phyloP scores from a whole-genome alignment of 1,140 invertebrate species.

The Palaemon carinicauda region DNA sequence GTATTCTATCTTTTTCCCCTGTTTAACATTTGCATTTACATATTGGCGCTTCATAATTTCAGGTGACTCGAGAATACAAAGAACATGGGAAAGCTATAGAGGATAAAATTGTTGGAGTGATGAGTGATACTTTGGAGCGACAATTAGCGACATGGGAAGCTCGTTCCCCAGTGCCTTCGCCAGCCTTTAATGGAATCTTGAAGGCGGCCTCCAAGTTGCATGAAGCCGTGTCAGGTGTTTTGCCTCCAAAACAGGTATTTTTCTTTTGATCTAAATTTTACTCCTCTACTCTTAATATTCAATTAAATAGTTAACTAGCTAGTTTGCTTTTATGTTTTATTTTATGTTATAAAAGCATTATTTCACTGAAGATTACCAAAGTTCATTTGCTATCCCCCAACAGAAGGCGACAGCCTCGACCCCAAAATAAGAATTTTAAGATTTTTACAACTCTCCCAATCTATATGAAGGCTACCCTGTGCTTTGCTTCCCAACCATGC shows the following conservation, averaged over 20 bases:
- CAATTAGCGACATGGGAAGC: conserved; percentile 89
- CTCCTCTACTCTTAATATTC: too few species aligned
- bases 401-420: too few species aligned
- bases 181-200: conserved; percentile 89
- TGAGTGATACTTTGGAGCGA: conserved; percentile 80
- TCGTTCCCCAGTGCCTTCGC: conserved; percentile 92
- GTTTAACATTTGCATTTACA: neutral
- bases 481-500: too few species aligned
- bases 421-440: too few species aligned
- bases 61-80: conserved; percentile 78
- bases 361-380: too few species aligned
- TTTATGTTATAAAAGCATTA: too few species aligned
- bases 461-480: too few species aligned
- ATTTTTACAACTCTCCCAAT: too few species aligned
- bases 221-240: conserved; percentile 84
- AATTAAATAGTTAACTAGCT: too few species aligned
- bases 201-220: conserved; percentile 91
- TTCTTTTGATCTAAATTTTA: neutral
- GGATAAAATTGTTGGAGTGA: conserved; percentile 88
- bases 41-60: neutral
- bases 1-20: neutral
- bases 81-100: conserved; percentile 92
- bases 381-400: too few species aligned
- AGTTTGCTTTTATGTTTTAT: too few species aligned
- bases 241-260: conserved; percentile 78